Evolutionary conservation across 2,888 invertebrate genomes (phyloP), one percentile per base, ranked within the genome.

Genomic region (Leucophora obtusa): DNA sequence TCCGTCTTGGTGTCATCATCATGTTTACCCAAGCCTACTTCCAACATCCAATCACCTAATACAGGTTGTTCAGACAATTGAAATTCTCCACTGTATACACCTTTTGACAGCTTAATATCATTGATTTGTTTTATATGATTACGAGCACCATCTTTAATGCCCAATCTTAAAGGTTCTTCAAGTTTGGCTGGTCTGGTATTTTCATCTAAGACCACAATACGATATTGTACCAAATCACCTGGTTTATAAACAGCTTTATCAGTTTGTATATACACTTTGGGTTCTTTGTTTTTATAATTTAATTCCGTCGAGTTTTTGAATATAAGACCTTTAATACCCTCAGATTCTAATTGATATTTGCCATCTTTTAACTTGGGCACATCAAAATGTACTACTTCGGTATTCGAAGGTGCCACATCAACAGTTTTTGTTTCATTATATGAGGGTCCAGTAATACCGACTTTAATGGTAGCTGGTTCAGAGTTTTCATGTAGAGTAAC

Each of bases 211-310:
- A 94, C 92, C 47, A 96, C 90, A 11, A 95, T 83, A 15, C 87
- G 83, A 90, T 96, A 97, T 89, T 94, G 92, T 53, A 98, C 94
- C 85, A 93, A 93, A 87, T 95, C 94, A 17, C 95, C 94, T 0
- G 97, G 97, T 87, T 96, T 95, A 90, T 97, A 98, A 82, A 97
- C 94, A 10, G 96, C 94, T 89, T 96, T 95, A 90, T 98, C 97
- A 0, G 97, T 97, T 89, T 97, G 97, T 82, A 97, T 93, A 87
- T 97, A 95, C 10, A 96, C 93, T n/a, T 96, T 95, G 0, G 79
- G 73, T 33, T 75, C 63, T 87, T 97, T 95, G 82, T 93, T 93
- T 50, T 94, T 93, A 90, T 94, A 96, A 62, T 93, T 91, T 56
- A 97, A 89, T 8, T 93, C 92, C 1, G 94, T 94, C 14, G 94